phyloP scores from a whole-genome alignment of 1,140 invertebrate genomes.

The Centruroides vittatus region DNA sequence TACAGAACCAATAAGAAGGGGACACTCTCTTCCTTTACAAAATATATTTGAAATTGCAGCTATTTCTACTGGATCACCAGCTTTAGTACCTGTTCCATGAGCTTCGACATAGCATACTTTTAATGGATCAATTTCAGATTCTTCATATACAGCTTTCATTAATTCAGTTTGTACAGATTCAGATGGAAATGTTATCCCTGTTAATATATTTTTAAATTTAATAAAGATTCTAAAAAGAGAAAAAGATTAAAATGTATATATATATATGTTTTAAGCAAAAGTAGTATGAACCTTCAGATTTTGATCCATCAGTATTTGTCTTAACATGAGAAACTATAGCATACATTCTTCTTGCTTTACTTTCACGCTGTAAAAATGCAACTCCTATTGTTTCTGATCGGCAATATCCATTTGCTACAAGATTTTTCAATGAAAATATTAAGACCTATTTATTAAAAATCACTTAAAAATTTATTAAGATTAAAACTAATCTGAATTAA shows the following conservation, averaged over 20 bases:
- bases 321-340: slow-evolving; percentile 54
- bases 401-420: slow-evolving; percentile 44
- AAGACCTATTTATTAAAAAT: too few relatives aligned
- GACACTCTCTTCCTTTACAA: slow-evolving; percentile 49
- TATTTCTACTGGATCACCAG: slow-evolving; percentile 88
- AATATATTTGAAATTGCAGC: slow-evolving; percentile 86
- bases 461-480: too few relatives aligned
- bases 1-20: slow-evolving; percentile 81
- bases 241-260: not conserved
- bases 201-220: not conserved
- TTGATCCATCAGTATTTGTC: slow-evolving; percentile 68
- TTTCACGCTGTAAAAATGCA: slow-evolving; percentile 36
- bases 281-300: slow-evolving; percentile 38
- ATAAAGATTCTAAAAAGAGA: not conserved
- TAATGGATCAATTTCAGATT: slow-evolving; percentile 26
- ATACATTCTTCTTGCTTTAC: slow-evolving; percentile 35
- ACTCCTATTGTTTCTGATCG: slow-evolving; percentile 41
- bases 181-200: slow-evolving; percentile 33
- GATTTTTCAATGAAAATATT: too few relatives aligned
- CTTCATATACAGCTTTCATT: slow-evolving; percentile 26
- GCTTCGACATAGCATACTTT: slow-evolving; percentile 32
- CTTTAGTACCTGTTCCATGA: slow-evolving; percentile 44
- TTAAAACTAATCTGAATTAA: too few relatives aligned
- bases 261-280: not conserved
- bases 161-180: slow-evolving; percentile 24